Evolutionary conservation across 2,113 vertebrate genomes (phyloP).

Genomic region (Uria aalge): DNA sequence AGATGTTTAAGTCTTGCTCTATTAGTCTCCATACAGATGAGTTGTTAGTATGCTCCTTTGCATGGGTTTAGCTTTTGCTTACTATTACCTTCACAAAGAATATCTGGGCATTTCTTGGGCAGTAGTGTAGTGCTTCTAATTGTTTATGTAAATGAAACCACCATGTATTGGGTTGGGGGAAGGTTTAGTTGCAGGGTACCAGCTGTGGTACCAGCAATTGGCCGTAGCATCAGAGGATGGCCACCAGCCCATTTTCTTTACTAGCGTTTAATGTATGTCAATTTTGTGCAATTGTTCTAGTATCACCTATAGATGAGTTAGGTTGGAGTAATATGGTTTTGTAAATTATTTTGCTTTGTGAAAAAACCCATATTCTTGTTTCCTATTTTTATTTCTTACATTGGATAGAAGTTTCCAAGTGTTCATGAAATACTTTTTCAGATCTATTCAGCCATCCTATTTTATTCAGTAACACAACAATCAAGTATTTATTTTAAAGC

Average conservation of each 20-base stretch:
- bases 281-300: neutral
- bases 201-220: neutral
- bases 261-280: fast-evolving
- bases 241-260: neutral
- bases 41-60: neutral
- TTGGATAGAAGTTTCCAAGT: neutral
- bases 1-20: neutral
- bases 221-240: neutral
- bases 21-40: neutral
- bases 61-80: neutral
- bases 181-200: neutral
- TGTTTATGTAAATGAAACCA: neutral
- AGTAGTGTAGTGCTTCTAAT: neutral
- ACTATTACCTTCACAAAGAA: neutral
- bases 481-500: neutral
- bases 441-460: neutral
- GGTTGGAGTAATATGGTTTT: neutral
- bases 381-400: neutral
- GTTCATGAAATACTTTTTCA: neutral
- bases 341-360: neutral
- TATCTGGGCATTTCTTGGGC: neutral
- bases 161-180: neutral
- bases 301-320: neutral
- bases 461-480: neutral
- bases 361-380: neutral